Evolutionary conservation across 2,113 vertebrate genomes (phyloP), one percentile per base, ranked within the genome.

Genomic region (Nerophis ophidion): DNA sequence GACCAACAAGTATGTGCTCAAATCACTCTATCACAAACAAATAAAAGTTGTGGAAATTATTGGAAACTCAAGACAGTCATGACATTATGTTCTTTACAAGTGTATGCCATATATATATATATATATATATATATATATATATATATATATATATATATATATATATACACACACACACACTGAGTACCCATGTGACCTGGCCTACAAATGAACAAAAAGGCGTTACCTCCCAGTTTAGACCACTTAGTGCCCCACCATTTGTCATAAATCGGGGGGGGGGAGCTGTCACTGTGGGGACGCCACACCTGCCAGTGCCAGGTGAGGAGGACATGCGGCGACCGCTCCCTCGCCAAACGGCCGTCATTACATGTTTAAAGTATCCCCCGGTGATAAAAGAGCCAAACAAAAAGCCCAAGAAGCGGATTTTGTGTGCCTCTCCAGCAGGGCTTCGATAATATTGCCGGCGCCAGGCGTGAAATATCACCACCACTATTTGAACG

Each of bases 311-410:
- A n/a, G 38, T 71, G 34, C 38, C 34, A 26, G 26, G 26, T 4
- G 26, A 26, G 26, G 2, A 26, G 26, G 4, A 26, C 26, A 26
- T 75, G 80, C 12, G 40, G 6, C 10, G 40, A 44, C 10, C 40
- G 6, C 40, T 44, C 77, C 67, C 68, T 76, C 76, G 75, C 79
- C 82, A 87, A 84, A 84, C 81, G 70, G 81, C 76, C 86, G 82
- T 82, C 81, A 85, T 80, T 82, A 85, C 74, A 61, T 2, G 56
- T 11, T 44, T 44, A 71, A 74, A 75, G 72, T 63, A 86, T 80
- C 75, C 68, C 74, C 80, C 77, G 82, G 82, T 83, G 77, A 87
- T 84, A 79, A 85, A 84, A 84, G 80, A 85, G 76, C 80, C 76
- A 82, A 86, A 86, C 81, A 84, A 79, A 77, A 66, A 42, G 38